These are phyloP conservation scores for Zaprionus ghesquierei DNA, from an alignment of 1,140 invertebrate genomes.

Conservation along the genomic window DNA sequence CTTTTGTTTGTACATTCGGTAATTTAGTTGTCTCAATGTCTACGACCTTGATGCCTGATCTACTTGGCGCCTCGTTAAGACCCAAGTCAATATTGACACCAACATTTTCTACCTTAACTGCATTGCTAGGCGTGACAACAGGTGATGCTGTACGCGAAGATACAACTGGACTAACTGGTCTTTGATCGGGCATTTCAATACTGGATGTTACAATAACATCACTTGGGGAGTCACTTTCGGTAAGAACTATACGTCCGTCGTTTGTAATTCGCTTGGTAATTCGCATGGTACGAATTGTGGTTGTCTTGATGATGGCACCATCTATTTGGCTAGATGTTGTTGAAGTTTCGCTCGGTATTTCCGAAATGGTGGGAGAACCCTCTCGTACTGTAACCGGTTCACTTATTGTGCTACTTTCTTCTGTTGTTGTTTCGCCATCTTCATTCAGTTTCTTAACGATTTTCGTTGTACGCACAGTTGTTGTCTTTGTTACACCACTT, in stretches of 20 bases:
- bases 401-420: conserved; percentile 59
- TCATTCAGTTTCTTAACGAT: conserved; percentile 68
- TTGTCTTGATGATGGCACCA: conserved; percentile 80
- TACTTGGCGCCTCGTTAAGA: conserved; percentile 39
- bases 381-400: conserved; percentile 65
- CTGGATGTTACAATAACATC: conserved; percentile 76
- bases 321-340: conserved; percentile 76
- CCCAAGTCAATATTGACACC: conserved; percentile 52
- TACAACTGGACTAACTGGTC: conserved; percentile 54
- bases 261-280: conserved; percentile 75
- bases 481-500: conserved; percentile 75
- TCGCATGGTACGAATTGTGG: conserved; percentile 78
- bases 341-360: conserved; percentile 69
- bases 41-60: conserved; percentile 62
- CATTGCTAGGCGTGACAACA: conserved; percentile 47
- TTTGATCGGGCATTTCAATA: conserved; percentile 77
- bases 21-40: conserved; percentile 69
- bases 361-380: conserved; percentile 60
- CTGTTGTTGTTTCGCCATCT: conserved; percentile 67
- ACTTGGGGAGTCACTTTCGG: conserved; percentile 65
- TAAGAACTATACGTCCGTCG: conserved; percentile 74
- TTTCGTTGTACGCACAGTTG: conserved; percentile 74
- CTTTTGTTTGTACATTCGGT: conserved; percentile 25
- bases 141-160: conserved; percentile 39
- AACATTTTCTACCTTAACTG: conserved; percentile 42